Evolutionary conservation across 1,140 invertebrate species (phyloP).

Genomic region (Steinernema feltiae): DNA sequence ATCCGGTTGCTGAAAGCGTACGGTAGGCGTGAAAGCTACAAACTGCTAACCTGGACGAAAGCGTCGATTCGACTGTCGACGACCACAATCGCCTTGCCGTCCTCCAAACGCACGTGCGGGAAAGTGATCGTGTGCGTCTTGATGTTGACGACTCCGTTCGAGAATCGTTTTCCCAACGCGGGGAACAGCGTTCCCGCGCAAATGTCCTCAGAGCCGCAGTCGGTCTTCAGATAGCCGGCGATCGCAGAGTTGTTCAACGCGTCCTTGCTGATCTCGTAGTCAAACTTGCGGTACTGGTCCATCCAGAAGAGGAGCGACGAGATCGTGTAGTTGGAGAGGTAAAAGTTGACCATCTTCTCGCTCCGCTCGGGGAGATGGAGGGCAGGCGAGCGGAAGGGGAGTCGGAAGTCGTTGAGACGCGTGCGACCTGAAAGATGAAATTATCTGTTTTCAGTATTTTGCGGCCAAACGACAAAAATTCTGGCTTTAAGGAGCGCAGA

Average conservation of each 20-base stretch:
- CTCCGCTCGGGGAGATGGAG: constrained; percentile 27
- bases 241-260: constrained; percentile 51
- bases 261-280: constrained; percentile 53
- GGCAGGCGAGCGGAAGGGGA: constrained; percentile 49
- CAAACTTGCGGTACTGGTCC: constrained; percentile 55
- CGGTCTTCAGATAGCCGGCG: constrained; percentile 53
- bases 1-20: constrained; percentile 46
- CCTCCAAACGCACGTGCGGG: constrained; percentile 43
- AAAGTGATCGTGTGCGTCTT: constrained; percentile 56
- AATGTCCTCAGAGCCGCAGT: constrained; percentile 52
- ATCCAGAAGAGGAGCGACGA: constrained; percentile 56
- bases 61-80: constrained; percentile 55
- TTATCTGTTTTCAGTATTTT: constrained; percentile 22
- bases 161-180: constrained; percentile 45
- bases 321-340: constrained; percentile 53
- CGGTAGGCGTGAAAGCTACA: neutral
- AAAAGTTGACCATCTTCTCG: constrained; percentile 53
- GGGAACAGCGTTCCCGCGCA: constrained; percentile 56
- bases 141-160: constrained; percentile 54
- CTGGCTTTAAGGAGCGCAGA: too few relatives aligned
- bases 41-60: constrained; percentile 49
- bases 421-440: constrained; percentile 42
- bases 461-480: too few relatives aligned
- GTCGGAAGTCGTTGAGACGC: constrained; percentile 53
- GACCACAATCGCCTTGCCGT: constrained; percentile 47